Percentiles rank a stretch among this genome's conserved stretches.
Evolutionary conservation across 2,888 invertebrate species (phyloP).

Genomic region (Myathropa florea): DNA sequence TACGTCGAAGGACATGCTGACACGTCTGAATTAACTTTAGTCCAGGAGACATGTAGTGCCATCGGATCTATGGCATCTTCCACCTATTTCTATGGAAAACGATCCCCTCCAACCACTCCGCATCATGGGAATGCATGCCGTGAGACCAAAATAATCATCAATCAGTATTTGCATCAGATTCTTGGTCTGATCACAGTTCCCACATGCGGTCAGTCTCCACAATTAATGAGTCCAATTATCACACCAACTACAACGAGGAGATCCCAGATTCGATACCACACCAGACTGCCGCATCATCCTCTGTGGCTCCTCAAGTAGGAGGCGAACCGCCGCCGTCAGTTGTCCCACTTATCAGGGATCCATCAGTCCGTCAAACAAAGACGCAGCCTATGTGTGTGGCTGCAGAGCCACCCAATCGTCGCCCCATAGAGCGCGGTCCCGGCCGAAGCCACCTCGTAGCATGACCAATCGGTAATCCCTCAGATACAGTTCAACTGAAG

Average conservation of each 20-base stretch:
- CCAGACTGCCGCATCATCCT: conserved; percentile 6
- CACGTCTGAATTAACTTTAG: too few relatives aligned
- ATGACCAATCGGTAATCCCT: conserved; percentile 66
- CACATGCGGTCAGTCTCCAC: neutral
- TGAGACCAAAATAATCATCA: neutral
- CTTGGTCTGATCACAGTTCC: neutral
- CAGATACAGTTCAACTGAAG: conserved; percentile 56
- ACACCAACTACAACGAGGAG: neutral
- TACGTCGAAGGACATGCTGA: too few relatives aligned
- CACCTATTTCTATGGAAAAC: too few relatives aligned
- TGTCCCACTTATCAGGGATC: conserved; percentile 53
- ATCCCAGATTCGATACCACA: neutral
- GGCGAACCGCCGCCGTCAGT: conserved; percentile 24
- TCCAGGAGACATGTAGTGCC: too few relatives aligned
- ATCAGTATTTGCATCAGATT: neutral
- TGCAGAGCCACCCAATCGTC: conserved; percentile 53
- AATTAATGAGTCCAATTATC: conserved; percentile 45
- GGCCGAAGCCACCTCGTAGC: conserved; percentile 46
- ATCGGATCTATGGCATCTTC: too few relatives aligned
- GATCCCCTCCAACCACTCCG: too few relatives aligned
- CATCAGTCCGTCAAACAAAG: neutral
- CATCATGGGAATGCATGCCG: neutral
- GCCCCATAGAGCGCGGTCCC: conserved; percentile 51
- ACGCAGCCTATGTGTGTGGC: conserved; percentile 57
- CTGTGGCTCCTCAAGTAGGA: conserved; percentile 10